phyloP scores from a whole-genome alignment of 2,888 invertebrate species.

The Athalia cordata region DNA sequence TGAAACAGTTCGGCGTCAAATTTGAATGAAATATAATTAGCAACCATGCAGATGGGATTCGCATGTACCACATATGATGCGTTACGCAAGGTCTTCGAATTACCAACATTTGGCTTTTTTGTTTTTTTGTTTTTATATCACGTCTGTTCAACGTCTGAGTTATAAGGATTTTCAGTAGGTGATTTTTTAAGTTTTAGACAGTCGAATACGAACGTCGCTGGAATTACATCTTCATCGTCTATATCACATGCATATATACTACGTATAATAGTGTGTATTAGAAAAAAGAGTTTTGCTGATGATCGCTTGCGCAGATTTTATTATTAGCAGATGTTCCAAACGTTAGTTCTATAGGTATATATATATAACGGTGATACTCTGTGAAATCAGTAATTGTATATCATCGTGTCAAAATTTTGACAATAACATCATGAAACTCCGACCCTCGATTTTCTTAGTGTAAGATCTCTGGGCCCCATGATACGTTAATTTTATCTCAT shows the following conservation, averaged over 20 bases:
- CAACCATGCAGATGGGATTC: too few relatives aligned
- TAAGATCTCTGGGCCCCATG: neutral
- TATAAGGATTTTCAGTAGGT: neutral
- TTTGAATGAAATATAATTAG: too few relatives aligned
- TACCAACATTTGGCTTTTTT: too few relatives aligned
- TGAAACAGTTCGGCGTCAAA: too few relatives aligned
- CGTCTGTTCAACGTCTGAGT: constrained; percentile 1
- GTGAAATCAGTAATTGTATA: constrained; percentile 34
- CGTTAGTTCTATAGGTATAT: neutral
- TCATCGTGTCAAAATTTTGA: neutral
- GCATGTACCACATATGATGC: too few relatives aligned
- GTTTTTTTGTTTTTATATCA: neutral
- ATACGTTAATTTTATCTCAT: too few relatives aligned
- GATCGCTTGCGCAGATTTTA: constrained; percentile 23
- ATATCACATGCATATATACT: too few relatives aligned
- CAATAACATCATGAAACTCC: neutral
- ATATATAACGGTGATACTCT: neutral
- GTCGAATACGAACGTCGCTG: too few relatives aligned
- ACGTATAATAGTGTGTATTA: too few relatives aligned
- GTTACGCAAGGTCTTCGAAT: too few relatives aligned
- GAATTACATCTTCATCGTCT: too few relatives aligned
- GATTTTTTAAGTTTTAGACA: neutral
- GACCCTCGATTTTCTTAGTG: neutral
- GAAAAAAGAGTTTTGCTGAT: constrained; percentile 10
- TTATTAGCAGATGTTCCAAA: neutral